These are phyloP conservation scores for Philereme vetulata DNA, from an alignment of 2,888 invertebrate genomes.

Conservation along the genomic window DNA sequence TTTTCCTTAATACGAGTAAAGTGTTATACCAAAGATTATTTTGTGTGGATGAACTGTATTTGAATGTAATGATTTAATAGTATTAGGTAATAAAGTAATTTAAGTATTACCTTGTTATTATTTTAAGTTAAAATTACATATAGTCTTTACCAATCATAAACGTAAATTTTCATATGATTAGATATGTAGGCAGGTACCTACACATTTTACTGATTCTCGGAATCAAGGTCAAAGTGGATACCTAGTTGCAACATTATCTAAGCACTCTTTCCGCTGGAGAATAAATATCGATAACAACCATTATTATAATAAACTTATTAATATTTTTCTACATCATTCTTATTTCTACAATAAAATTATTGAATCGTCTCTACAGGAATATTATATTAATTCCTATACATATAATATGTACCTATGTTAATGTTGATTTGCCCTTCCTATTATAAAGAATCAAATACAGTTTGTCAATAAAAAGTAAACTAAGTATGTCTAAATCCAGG, in stretches of 20 bases:
- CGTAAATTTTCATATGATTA: not conserved
- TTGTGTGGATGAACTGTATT: slow-evolving; percentile 35
- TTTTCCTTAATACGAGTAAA: slow-evolving; percentile 31
- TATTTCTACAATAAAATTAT: too few relatives aligned
- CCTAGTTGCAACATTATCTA: not conserved
- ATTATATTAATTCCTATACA: too few relatives aligned
- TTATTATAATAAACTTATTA: not conserved
- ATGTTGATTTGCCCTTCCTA: too few relatives aligned
- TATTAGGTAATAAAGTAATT: not conserved
- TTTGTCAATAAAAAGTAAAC: too few relatives aligned
- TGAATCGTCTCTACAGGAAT: too few relatives aligned
- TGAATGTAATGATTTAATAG: not conserved
- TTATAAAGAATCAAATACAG: too few relatives aligned
- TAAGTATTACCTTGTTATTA: too few relatives aligned
- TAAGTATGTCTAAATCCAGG: too few relatives aligned
- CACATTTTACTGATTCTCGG: not conserved
- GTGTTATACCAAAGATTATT: slow-evolving; percentile 43
- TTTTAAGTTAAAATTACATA: too few relatives aligned
- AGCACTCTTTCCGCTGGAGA: not conserved
- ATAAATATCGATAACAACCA: not conserved
- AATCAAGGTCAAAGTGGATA: not conserved
- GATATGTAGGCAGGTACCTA: too few relatives aligned
- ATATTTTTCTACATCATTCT: too few relatives aligned
- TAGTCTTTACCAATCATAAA: not conserved
- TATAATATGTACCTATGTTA: too few relatives aligned